These are phyloP conservation scores for Drosophila navojoa DNA, from an alignment of 1,140 invertebrate species.

Conservation along the genomic window DNA sequence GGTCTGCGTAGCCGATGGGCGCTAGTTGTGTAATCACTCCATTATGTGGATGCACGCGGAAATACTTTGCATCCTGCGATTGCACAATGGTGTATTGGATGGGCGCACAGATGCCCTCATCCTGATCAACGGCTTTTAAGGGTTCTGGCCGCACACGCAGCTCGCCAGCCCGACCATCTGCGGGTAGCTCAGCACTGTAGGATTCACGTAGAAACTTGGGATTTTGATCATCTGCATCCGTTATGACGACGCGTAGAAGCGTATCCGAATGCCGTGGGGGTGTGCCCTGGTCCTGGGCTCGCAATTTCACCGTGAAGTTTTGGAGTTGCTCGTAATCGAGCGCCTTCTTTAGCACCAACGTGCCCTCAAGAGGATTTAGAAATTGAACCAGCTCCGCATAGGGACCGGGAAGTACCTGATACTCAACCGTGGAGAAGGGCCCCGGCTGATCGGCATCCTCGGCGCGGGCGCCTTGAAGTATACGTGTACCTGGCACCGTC, in stretches of 20 bases:
- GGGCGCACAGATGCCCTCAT: constrained; percentile 88
- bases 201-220: constrained; percentile 91
- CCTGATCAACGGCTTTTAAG: constrained; percentile 89
- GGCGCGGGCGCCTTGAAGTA: constrained; percentile 91
- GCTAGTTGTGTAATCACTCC: constrained; percentile 87
- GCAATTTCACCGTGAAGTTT: constrained; percentile 91
- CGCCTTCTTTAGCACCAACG: constrained; percentile 90
- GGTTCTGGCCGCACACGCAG: constrained; percentile 86
- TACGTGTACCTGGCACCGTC: constrained; percentile 90
- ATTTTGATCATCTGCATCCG: constrained; percentile 97
- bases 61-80: constrained; percentile 84
- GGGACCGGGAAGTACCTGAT: constrained; percentile 90
- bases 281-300: constrained; percentile 93
- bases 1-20: constrained; percentile 86
- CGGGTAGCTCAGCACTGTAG: constrained; percentile 89
- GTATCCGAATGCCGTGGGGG: constrained; percentile 91
- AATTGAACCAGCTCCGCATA: constrained; percentile 93
- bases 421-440: constrained; percentile 94
- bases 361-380: constrained; percentile 93
- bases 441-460: constrained; percentile 94
- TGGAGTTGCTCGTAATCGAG: constrained; percentile 93
- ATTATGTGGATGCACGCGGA: constrained; percentile 86
- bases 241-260: constrained; percentile 90
- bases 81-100: constrained; percentile 87
- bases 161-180: constrained; percentile 72